These are phyloP conservation scores for Gymnopithys bicolor DNA, from an alignment of 2,797 vertebrate species.

Conservation along the genomic window DNA sequence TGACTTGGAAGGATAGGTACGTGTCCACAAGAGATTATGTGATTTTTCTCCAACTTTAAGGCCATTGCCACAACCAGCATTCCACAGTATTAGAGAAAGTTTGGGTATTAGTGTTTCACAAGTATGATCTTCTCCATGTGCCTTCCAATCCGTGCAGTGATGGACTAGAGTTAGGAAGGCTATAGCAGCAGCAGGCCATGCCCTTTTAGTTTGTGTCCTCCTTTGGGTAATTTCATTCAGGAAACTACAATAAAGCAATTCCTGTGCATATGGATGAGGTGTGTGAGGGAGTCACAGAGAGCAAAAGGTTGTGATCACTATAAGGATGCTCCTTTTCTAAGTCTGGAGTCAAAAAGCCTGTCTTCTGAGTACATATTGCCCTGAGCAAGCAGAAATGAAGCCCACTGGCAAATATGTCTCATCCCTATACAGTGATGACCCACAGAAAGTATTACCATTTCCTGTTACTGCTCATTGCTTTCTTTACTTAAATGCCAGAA, in stretches of 20 bases:
- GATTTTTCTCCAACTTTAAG: neutral
- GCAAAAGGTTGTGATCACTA: neutral
- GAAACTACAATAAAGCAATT: neutral
- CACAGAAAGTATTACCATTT: neutral
- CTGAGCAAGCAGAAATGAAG: neutral
- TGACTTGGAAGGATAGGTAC: neutral
- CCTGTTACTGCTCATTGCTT: neutral
- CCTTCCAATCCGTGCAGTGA: neutral
- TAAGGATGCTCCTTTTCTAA: neutral
- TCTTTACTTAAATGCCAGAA: neutral
- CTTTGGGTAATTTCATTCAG: neutral
- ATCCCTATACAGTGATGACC: neutral
- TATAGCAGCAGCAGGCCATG: neutral
- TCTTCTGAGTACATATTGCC: neutral
- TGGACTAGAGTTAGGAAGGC: neutral
- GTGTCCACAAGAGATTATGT: accelerated
- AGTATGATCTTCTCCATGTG: accelerated
- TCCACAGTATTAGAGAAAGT: neutral
- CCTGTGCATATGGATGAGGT: neutral
- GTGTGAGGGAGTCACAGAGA: neutral
- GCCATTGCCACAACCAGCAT: neutral
- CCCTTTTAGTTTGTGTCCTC: neutral
- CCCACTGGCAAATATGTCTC: neutral
- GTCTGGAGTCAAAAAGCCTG: neutral
- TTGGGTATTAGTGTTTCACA: neutral